Conservation (phyloP, 2,888 invertebrate genomes). For the Tigriopus californicus region DNA sequence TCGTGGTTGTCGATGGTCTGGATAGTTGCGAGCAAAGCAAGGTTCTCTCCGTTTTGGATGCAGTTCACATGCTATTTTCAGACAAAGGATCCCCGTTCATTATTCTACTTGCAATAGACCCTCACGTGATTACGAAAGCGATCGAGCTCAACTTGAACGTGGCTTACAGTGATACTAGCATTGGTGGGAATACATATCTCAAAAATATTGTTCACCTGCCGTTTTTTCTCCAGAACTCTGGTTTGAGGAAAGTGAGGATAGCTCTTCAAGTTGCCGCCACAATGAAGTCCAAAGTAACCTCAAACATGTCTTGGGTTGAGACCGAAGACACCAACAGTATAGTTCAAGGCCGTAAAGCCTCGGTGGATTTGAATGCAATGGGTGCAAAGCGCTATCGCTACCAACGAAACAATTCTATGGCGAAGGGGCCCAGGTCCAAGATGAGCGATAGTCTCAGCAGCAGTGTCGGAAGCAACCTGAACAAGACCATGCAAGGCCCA, state of each 20-base stretch:
- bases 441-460: slow-evolving; percentile 60
- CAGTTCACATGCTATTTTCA: slow-evolving; percentile 83
- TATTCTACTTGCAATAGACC: slow-evolving; percentile 87
- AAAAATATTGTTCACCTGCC: slow-evolving; percentile 91
- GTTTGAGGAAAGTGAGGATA: slow-evolving; percentile 64
- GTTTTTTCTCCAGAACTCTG: slow-evolving; percentile 93
- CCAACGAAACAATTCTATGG: too few relatives aligned
- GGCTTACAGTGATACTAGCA: slow-evolving; percentile 55
- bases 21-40: slow-evolving; percentile 97
- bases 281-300: too few relatives aligned
- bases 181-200: slow-evolving; percentile 55
- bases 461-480: slow-evolving; percentile 66
- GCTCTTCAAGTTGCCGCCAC: slow-evolving; percentile 54
- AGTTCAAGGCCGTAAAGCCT: too few relatives aligned
- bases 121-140: slow-evolving; percentile 56
- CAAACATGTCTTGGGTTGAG: slow-evolving; percentile 17
- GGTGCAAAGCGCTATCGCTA: too few relatives aligned
- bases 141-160: slow-evolving; percentile 1
- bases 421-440: slow-evolving; percentile 16
- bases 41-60: slow-evolving; percentile 75
- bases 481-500: slow-evolving; percentile 28
- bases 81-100: slow-evolving; percentile 88
- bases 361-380: too few relatives aligned
- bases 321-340: slow-evolving; percentile 1
- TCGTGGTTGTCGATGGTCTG: slow-evolving; percentile 86